A percentile compares a stretch with the other conserved stretches of the same genome.
These are phyloP conservation scores for Bhutanitis thaidina DNA, from an alignment of 2,888 invertebrate species.

Conservation along the genomic window DNA sequence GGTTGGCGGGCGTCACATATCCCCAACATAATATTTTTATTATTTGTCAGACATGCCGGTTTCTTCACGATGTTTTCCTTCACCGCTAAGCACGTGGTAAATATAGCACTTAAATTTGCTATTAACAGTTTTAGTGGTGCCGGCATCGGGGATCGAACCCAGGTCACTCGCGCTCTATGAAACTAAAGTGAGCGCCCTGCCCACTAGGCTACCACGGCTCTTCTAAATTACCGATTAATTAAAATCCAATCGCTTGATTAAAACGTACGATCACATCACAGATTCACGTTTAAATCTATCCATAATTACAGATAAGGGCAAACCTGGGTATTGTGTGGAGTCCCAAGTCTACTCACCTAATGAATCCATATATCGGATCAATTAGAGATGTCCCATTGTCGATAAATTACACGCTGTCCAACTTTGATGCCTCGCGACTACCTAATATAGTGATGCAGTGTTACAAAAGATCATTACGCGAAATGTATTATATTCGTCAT, in stretches of 20 bases:
- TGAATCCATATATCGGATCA: constrained; percentile 47
- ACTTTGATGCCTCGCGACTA: constrained; percentile 36
- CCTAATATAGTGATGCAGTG: constrained; percentile 32
- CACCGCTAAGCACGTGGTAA: no score
- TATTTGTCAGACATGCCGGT: no score
- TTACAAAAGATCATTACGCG: background rate
- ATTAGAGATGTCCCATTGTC: constrained; percentile 41
- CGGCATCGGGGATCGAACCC: no score
- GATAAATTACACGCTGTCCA: constrained; percentile 47
- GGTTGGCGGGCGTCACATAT: no score
- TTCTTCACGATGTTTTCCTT: no score
- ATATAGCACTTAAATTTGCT: no score
- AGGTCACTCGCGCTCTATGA: no score
- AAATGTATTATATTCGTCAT: background rate
- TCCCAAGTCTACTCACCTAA: constrained; percentile 18
- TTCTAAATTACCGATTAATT: no score
- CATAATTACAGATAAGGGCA: constrained; percentile 39
- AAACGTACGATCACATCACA: constrained; percentile 19
- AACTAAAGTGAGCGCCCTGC: no score
- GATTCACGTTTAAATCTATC: constrained; percentile 24
- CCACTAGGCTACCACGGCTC: no score
- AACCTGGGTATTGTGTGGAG: constrained; percentile 22
- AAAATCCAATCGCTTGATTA: constrained; percentile 22
- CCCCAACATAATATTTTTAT: no score
- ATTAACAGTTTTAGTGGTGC: no score